Evolutionary conservation across 2,888 invertebrate species (phyloP).

Genomic region (Tubulanus polymorphus): DNA sequence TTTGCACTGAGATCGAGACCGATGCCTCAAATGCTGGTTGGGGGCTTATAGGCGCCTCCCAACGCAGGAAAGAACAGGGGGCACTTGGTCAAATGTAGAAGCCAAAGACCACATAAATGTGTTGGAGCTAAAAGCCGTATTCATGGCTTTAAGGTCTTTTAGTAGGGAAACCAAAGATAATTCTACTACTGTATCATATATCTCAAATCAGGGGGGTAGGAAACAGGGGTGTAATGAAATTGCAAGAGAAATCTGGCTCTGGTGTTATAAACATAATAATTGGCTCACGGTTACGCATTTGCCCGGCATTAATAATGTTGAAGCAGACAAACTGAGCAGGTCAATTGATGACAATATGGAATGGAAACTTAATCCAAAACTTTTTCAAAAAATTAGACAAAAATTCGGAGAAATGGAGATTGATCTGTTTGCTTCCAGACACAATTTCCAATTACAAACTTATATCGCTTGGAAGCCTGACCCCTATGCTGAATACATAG

Average conservation of each 20-base stretch:
- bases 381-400: background rate
- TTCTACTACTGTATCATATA: constrained; percentile 1
- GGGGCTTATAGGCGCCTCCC: constrained; percentile 2
- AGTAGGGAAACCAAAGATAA: background rate
- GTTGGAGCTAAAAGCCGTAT: constrained; percentile 2
- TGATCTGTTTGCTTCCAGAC: background rate
- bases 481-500: background rate
- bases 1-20: constrained; percentile 6
- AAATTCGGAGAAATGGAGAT: background rate
- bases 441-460: background rate
- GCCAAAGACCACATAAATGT: constrained; percentile 1
- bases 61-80: constrained; percentile 1
- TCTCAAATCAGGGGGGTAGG: background rate
- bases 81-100: constrained; percentile 4
- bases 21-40: constrained; percentile 7
- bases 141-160: constrained; percentile 1
- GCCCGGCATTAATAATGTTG: background rate
- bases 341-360: background rate
- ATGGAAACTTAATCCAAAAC: background rate
- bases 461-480: constrained; percentile 1
- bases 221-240: background rate
- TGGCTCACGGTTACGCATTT: background rate
- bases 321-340: background rate
- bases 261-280: background rate
- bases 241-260: background rate